Percentiles rank a stretch among this genome's conserved stretches.
Evolutionary conservation across 2,113 vertebrate species (phyloP).

Genomic region (Meriones unguiculatus): DNA sequence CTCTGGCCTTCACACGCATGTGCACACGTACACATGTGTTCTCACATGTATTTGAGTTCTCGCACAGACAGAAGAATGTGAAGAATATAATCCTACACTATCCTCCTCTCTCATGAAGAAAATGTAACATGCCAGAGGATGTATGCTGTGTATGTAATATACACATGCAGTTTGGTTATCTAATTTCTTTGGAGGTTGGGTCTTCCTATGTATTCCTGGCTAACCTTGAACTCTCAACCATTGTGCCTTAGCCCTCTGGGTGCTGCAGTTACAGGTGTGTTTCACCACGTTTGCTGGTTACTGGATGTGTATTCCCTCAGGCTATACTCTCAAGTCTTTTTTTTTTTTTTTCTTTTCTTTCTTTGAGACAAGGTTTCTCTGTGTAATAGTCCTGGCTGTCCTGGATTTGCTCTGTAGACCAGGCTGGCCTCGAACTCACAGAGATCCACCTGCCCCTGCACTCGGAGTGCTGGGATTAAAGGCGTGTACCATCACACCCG

Average conservation of each 20-base stretch:
- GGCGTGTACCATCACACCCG: no score
- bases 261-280: neutral
- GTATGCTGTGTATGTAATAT: rapidly evolving
- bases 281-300: neutral
- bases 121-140: rapidly evolving
- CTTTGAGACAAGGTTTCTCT: no score
- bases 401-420: no score
- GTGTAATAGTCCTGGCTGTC: no score
- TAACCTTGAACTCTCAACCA: neutral
- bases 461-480: no score
- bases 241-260: neutral
- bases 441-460: no score
- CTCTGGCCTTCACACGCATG: neutral
- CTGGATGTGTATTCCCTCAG: no score
- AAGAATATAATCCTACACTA: neutral
- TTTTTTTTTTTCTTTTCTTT: neutral
- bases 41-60: neutral
- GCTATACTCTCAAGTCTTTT: neutral
- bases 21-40: neutral
- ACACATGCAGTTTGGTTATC: neutral
- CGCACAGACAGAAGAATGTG: neutral
- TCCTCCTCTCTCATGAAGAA: neutral
- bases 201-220: neutral
- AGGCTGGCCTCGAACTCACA: no score
- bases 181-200: neutral